A percentile compares a stretch with the other conserved stretches of the same genome.
phyloP scores from a whole-genome alignment of 2,888 invertebrate species.

The Eristalis arbustorum region DNA sequence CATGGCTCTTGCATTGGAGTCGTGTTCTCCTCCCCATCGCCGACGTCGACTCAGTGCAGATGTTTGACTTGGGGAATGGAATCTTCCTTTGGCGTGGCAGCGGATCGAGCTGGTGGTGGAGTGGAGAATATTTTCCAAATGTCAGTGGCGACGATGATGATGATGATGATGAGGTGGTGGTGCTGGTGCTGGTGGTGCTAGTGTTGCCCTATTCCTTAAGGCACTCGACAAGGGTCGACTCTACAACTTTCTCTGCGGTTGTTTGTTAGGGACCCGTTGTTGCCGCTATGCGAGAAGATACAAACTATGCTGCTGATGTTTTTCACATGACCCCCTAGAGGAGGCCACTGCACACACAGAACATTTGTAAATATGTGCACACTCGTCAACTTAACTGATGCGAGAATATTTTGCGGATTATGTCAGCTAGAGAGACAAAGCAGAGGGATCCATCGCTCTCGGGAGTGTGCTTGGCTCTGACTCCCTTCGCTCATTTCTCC shows the following conservation, averaged over 20 bases:
- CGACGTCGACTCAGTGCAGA: constrained; percentile 30
- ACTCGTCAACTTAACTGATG: constrained; percentile 69
- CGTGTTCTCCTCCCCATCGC: neutral
- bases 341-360: constrained; percentile 16
- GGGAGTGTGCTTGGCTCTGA: constrained; percentile 7
- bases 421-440: constrained; percentile 64
- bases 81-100: constrained; percentile 24
- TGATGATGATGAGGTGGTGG: constrained; percentile 3
- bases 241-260: constrained; percentile 62
- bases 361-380: constrained; percentile 59
- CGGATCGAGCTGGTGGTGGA: constrained; percentile 15
- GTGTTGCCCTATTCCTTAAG: constrained; percentile 50
- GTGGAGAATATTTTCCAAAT: constrained; percentile 51
- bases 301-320: constrained; percentile 30
- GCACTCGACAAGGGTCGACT: constrained; percentile 51
- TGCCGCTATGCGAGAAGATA: neutral
- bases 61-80: constrained; percentile 57
- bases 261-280: constrained; percentile 38
- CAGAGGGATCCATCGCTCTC: constrained; percentile 16
- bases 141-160: constrained; percentile 62
- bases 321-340: constrained; percentile 41
- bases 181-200: neutral
- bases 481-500: neutral
- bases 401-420: constrained; percentile 67
- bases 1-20: constrained; percentile 61